Evolutionary conservation across 1,140 invertebrate species (phyloP), one percentile per base, ranked within the genome.

Genomic region (Homalodisca vitripennis): DNA sequence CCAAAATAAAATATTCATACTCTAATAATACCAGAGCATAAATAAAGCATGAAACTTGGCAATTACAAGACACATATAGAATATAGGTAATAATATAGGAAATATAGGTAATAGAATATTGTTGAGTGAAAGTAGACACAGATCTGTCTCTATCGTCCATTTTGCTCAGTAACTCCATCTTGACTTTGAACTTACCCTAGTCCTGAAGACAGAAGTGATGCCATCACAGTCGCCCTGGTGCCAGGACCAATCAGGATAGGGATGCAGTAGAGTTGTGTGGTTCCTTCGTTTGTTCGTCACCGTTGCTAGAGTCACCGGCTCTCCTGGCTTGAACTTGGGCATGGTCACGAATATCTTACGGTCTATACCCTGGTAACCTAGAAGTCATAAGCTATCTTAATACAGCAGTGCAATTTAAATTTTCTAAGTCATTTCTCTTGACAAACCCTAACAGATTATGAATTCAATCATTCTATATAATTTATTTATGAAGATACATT

Each of bases 221-320:
- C 69, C 72, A 20, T 77, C 71, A 47, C 76, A 77, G 60, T 72
- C 66, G 13, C 68, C 73, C 32, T 68, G 70, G 57, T 70, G 71
- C 71, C 70, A 73, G 30, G 68, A 72, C 76, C 76, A 77, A 55
- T 74, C 71, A 1, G 77, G 77, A 34, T 73, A 78, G 13, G 77
- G 77, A 3, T 69, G n/a, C 17, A 78, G 71, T 10, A 74, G 30
- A 14, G 68, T 62, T 1, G 68, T 71, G 30, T 51, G 46, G 3
- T 72, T 66, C 1, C 48, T 20, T 13, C 41, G 32, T 3, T 67
- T 68, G 2, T 67, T 27, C 13, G 72, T 67, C n/a, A 77, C 66
- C 32, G 70, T 73, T 10, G 75, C 71, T 2, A 77, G 27, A 1
- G 76, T 76, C 6, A 73, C 76, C 30, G 76, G 75, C 46, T 67